Base-by-base conservation (phyloP, 2,797 vertebrate genomes). In the Bryconaethiops microstoma region DNA sequence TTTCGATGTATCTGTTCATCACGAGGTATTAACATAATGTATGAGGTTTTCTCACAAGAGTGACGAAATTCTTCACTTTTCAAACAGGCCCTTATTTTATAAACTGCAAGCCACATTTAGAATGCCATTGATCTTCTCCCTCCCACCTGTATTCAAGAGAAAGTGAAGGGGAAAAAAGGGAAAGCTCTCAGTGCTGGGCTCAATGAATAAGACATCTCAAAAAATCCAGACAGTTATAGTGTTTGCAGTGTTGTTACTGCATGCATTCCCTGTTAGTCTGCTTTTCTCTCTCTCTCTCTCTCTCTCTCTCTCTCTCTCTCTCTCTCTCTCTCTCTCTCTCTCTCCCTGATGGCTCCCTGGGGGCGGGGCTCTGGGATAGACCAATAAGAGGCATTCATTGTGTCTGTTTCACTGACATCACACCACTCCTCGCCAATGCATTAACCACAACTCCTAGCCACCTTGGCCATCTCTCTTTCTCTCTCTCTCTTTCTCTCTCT, bases 381-480 rank as follows among this genome's bases (percentile, higher is more conserved):
- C 35, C 88, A 88, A 88, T 81, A 88, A 86, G 83, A 88, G 80
- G 85, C 88, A 86, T 88, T 70, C 81, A 57, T 77, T 14, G 25
- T 77, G 74, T 17, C 72, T 82, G 76, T 90, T 77, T 2, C 23
- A n/a, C 87, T 90, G 89, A 92, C 89, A 91, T 88, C 63, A 25
- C 39, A 40, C 83, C 21, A 14, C 45, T 88, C 82, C 79, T 7
- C 79, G 82, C 85, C 76, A 79, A 84, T 83, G 83, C 81, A 65
- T 55, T 69, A 70, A 73, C 79, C 80, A 76, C 48, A 19, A 79
- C 54, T 17, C 48, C 83, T 85, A 42, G 70, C 78, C 88, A 89
- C 86, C 88, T 86, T 89, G 39, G 54, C 71, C 35, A 74, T 74
- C 35, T 42, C 19, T 12, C 35, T 50, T 5, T 50, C 67, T 14